Conservation (phyloP, 1,140 invertebrate genomes). For the Drosophila parabipectinata region DNA sequence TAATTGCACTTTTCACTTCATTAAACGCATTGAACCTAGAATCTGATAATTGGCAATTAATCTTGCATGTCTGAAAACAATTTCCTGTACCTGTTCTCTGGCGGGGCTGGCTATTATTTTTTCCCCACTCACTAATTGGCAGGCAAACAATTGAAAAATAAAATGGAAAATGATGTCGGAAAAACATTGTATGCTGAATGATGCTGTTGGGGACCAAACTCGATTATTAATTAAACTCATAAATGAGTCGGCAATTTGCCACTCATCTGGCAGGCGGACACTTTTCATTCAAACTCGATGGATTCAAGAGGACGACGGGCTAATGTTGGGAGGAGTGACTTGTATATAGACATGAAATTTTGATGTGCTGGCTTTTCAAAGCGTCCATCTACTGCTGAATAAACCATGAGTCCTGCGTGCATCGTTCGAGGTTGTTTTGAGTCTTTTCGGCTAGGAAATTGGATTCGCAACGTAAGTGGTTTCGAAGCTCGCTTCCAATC, state of each 20-base stretch:
- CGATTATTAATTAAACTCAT: slow-evolving; percentile 57
- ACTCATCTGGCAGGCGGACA: slow-evolving; percentile 31
- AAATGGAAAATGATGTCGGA: slow-evolving; percentile 15
- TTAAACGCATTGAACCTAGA: slow-evolving; percentile 40
- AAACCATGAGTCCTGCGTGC: slow-evolving; percentile 44
- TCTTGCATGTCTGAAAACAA: slow-evolving; percentile 53
- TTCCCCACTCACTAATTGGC: slow-evolving; percentile 46
- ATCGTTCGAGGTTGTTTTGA: slow-evolving; percentile 14
- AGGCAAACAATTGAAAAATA: slow-evolving; percentile 32
- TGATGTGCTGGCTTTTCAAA: slow-evolving; percentile 42
- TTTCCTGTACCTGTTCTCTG: slow-evolving; percentile 16
- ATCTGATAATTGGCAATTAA: slow-evolving; percentile 59
- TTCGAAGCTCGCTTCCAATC: slow-evolving; percentile 24
- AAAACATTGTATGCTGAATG: not conserved
- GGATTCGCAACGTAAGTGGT: slow-evolving; percentile 41
- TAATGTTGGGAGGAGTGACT: not conserved
- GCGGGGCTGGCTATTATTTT: slow-evolving; percentile 7
- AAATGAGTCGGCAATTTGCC: slow-evolving; percentile 45
- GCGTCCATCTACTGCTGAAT: slow-evolving; percentile 35
- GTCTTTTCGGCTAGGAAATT: slow-evolving; percentile 39
- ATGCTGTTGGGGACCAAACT: slow-evolving; percentile 1
- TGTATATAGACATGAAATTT: slow-evolving; percentile 42
- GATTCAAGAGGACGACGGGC: slow-evolving; percentile 10
- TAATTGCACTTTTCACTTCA: slow-evolving; percentile 47
- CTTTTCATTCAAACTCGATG: slow-evolving; percentile 43